phyloP scores from a whole-genome alignment of 2,888 invertebrate species.

The Lamellibrachia columna region DNA sequence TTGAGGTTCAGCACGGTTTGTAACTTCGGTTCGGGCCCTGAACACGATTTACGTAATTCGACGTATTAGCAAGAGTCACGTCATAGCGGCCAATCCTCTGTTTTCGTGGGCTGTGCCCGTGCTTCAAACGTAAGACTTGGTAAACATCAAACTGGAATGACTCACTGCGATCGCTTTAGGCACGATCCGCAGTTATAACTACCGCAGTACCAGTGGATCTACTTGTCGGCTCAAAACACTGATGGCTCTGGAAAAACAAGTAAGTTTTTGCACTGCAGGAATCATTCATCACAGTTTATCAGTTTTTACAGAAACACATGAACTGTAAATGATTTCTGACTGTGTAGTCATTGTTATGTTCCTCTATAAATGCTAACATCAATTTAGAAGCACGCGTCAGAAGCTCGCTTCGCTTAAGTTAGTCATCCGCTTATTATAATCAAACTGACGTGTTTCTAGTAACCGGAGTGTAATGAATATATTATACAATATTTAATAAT shows the following conservation, averaged over 20 bases:
- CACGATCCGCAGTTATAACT: not conserved
- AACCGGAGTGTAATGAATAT: too few relatives aligned
- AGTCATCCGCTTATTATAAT: too few relatives aligned
- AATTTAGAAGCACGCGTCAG: too few relatives aligned
- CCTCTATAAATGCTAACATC: too few relatives aligned
- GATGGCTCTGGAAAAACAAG: not conserved
- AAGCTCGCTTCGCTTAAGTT: too few relatives aligned
- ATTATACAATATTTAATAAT: too few relatives aligned
- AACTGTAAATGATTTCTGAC: not conserved
- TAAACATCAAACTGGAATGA: not conserved
- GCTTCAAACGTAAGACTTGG: not conserved
- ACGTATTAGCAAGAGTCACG: not conserved
- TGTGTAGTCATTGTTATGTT: too few relatives aligned
- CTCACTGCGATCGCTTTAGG: not conserved
- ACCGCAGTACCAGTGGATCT: not conserved
- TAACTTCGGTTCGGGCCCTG: not conserved
- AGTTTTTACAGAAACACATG: not conserved
- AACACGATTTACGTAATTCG: not conserved
- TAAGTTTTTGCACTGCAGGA: not conserved
- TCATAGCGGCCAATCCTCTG: not conserved
- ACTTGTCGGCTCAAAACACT: not conserved
- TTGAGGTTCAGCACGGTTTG: not conserved
- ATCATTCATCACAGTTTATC: not conserved
- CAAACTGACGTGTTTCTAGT: too few relatives aligned
- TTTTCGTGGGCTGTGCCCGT: not conserved